Evolutionary conservation across 2,888 invertebrate species (phyloP).

Genomic region (Tetheella fluctuosa): DNA sequence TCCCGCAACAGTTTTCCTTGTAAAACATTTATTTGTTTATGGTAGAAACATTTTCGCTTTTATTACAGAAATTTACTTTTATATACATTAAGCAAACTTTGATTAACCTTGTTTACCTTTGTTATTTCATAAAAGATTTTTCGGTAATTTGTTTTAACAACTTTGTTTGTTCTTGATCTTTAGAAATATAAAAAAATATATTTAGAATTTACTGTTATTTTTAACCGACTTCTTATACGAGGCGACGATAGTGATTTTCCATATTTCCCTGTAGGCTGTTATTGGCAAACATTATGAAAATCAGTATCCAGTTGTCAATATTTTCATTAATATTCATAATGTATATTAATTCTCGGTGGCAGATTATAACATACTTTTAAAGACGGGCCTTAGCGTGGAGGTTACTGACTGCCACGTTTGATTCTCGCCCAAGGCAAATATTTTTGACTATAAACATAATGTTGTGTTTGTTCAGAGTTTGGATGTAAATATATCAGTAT

Average conservation of each 20-base stretch:
- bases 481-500: too few relatives aligned
- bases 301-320: background rate
- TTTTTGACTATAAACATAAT: too few relatives aligned
- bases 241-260: background rate
- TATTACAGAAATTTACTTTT: background rate
- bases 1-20: slow-evolving; percentile 42
- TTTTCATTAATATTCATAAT: background rate
- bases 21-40: slow-evolving; percentile 54
- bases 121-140: background rate
- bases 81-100: background rate
- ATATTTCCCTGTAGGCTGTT: background rate
- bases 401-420: too few relatives aligned
- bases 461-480: too few relatives aligned
- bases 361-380: background rate
- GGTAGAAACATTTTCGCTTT: slow-evolving; percentile 14
- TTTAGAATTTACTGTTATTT: background rate
- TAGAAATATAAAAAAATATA: background rate
- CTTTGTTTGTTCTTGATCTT: too few relatives aligned
- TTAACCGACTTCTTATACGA: too few relatives aligned
- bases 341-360: background rate
- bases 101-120: background rate
- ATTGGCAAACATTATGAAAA: background rate
- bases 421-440: too few relatives aligned
- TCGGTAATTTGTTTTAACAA: background rate
- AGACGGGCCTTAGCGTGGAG: too few relatives aligned